Percentiles rank a stretch among this genome's conserved stretches.
Conservation (phyloP, 1,140 invertebrate species). For the Maconellicoccus hirsutus region DNA sequence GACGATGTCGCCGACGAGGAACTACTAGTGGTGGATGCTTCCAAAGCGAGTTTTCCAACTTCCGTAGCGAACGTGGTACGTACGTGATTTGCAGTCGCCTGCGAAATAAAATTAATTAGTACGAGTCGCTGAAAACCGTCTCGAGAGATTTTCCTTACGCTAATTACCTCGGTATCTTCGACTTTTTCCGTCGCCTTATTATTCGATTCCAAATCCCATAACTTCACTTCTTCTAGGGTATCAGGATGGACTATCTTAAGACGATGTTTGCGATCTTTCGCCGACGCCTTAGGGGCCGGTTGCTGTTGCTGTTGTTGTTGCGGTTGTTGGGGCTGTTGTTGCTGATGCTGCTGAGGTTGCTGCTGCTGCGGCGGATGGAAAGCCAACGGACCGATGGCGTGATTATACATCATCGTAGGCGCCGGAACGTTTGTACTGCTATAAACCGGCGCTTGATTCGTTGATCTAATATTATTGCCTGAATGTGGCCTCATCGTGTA, state of each 20-base stretch:
- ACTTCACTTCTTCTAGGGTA: background rate
- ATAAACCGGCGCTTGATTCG: too few species aligned
- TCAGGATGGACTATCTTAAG: background rate
- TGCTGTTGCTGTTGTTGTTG: background rate
- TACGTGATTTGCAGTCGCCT: background rate
- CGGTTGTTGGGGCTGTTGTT: background rate
- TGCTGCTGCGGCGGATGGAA: too few species aligned
- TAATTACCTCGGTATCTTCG: background rate
- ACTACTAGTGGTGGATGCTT: background rate
- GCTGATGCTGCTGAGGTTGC: too few species aligned
- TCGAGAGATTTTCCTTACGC: too few species aligned
- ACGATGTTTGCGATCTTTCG: background rate
- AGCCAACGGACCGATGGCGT: too few species aligned
- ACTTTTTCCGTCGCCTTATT: background rate
- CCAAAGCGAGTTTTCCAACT: background rate
- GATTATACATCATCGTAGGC: too few species aligned
- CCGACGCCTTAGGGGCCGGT: background rate
- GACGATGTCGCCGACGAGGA: background rate
- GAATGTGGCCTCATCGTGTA: too few species aligned
- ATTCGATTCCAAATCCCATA: background rate
- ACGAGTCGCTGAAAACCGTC: too few species aligned
- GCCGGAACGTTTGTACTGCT: too few species aligned
- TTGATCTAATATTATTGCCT: too few species aligned
- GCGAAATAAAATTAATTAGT: background rate
- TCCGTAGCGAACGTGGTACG: background rate